Evolutionary conservation across 2,888 invertebrate species (phyloP).

Genomic region (Alloscopus bannaensis): DNA sequence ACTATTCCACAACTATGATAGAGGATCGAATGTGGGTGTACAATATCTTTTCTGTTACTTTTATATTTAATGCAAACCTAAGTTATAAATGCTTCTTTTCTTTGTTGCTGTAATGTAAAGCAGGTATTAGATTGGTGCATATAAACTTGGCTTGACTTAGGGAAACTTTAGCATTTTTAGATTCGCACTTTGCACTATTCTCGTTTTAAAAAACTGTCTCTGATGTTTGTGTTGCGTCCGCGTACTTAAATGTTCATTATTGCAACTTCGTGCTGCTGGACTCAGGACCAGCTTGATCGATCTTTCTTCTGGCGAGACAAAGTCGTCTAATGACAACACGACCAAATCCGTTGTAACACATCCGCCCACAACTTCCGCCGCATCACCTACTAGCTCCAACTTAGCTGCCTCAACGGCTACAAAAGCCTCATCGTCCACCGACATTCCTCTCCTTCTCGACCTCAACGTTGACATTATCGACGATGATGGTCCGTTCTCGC

Average conservation of each 20-base stretch:
- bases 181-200: too few relatives aligned
- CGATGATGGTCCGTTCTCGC: conserved; percentile 51
- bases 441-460: conserved; percentile 31
- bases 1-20: conserved; percentile 55
- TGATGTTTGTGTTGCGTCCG: too few relatives aligned
- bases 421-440: conserved; percentile 16
- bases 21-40: conserved; percentile 83
- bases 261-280: too few relatives aligned
- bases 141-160: too few relatives aligned
- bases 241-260: too few relatives aligned
- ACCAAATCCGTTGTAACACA: conserved; percentile 14
- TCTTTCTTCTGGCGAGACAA: conserved; percentile 13
- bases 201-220: too few relatives aligned
- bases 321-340: neutral
- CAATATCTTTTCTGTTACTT: conserved; percentile 37
- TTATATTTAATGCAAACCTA: conserved; percentile 1
- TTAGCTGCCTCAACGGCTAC: neutral
- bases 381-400: neutral
- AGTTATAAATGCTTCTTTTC: neutral
- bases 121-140: too few relatives aligned
- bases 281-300: conserved; percentile 43
- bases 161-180: too few relatives aligned
- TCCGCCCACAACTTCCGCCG: conserved; percentile 48
- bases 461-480: conserved; percentile 55
- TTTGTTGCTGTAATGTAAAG: too few relatives aligned